Percentiles rank a stretch among this genome's conserved stretches.
Evolutionary conservation across 64 coral and sea anemone genomes (phyloP).

Genomic region (Pachyseris speciosa): DNA sequence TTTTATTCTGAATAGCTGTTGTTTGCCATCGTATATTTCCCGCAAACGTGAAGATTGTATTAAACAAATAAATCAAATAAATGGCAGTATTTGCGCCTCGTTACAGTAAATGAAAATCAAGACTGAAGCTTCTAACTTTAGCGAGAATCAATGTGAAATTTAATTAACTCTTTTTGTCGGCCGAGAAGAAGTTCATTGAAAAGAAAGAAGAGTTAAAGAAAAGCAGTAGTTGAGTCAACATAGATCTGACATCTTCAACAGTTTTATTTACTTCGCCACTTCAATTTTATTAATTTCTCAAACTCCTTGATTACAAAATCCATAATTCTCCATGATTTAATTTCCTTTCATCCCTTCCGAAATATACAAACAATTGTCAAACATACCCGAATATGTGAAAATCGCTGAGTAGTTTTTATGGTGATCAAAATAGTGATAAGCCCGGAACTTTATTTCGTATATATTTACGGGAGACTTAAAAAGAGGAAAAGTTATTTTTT

Average conservation of each 20-base stretch:
- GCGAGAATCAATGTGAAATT: constrained; percentile 24
- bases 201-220: neutral
- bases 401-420: constrained; percentile 18
- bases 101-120: constrained; percentile 51
- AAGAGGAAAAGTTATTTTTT: neutral
- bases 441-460: constrained; percentile 17
- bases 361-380: constrained; percentile 29
- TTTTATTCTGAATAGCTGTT: constrained; percentile 4
- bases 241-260: neutral
- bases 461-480: neutral
- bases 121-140: constrained; percentile 18
- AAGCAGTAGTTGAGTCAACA: neutral
- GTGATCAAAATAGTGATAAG: constrained; percentile 12
- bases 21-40: neutral
- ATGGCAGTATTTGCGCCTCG: constrained; percentile 1
- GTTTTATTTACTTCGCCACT: constrained; percentile 13
- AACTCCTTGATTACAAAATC: constrained; percentile 30
- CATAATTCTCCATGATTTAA: constrained; percentile 30
- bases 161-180: constrained; percentile 43
- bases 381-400: constrained; percentile 6
- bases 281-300: constrained; percentile 54
- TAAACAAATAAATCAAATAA: constrained; percentile 42
- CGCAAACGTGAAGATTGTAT: neutral
- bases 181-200: neutral
- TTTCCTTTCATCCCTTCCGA: constrained; percentile 26